Evolutionary conservation across 2,113 vertebrate species (phyloP).

Genomic region (Oxyura jamaicensis): DNA sequence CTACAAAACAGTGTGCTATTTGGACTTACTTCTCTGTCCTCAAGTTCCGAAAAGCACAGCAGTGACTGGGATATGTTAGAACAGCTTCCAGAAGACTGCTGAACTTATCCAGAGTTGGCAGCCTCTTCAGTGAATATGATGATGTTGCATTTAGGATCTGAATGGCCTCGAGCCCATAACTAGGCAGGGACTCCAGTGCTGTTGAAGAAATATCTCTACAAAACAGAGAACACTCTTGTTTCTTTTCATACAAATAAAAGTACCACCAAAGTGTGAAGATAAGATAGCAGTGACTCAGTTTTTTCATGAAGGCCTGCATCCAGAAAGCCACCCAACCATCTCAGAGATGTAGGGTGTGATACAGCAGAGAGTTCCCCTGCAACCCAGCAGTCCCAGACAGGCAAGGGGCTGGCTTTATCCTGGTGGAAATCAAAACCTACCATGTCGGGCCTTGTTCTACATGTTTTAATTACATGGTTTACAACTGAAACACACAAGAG

Average conservation of each 20-base stretch:
- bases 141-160: slow-evolving; percentile 82
- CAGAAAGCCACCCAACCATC: neutral
- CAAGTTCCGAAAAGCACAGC: slow-evolving; percentile 89
- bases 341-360: neutral
- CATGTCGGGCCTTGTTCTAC: neutral
- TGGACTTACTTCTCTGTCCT: slow-evolving; percentile 79
- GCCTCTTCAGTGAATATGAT: slow-evolving; percentile 85
- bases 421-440: neutral
- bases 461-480: neutral
- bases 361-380: neutral
- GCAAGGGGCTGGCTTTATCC: neutral
- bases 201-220: slow-evolving; percentile 91
- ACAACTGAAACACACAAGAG: neutral
- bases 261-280: neutral
- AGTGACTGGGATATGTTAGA: slow-evolving; percentile 92
- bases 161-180: slow-evolving; percentile 82
- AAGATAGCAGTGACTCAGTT: rapidly evolving
- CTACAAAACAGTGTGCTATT: neutral
- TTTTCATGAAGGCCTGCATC: neutral
- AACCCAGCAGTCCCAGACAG: neutral
- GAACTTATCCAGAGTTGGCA: slow-evolving; percentile 87
- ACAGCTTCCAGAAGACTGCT: slow-evolving; percentile 83
- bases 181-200: slow-evolving; percentile 83
- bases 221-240: neutral
- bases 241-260: neutral